These are phyloP conservation scores for Zelleria hepariella DNA, from an alignment of 2,888 invertebrate genomes.

Conservation along the genomic window DNA sequence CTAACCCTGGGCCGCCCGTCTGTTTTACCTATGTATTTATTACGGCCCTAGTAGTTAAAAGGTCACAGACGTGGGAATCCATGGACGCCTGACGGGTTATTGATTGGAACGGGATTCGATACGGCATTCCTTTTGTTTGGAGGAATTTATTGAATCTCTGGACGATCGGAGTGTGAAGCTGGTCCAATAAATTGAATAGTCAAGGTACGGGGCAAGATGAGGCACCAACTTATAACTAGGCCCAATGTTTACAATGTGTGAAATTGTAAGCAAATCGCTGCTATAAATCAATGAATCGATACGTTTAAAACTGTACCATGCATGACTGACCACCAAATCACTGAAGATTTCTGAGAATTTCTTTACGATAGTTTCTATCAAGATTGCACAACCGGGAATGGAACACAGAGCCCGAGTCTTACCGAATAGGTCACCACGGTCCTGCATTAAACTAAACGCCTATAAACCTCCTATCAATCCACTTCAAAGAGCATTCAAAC, in stretches of 20 bases:
- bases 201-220: no score
- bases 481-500: slow-evolving; percentile 4
- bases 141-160: neutral
- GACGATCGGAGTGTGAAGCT: neutral
- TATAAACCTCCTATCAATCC: neutral
- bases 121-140: neutral
- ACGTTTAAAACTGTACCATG: no score
- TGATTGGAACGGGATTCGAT: neutral
- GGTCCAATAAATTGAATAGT: neutral
- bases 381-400: no score
- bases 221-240: no score
- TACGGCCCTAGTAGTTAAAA: slow-evolving; percentile 1
- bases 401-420: no score
- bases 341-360: no score
- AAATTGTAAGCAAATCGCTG: no score
- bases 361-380: no score
- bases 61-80: slow-evolving; percentile 6
- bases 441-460: neutral
- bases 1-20: no score
- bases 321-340: no score
- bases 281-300: no score
- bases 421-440: neutral
- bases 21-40: neutral
- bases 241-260: no score
- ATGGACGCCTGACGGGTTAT: neutral